Conservation (phyloP, 1,140 invertebrate genomes). For the Drosophila simulans region DNA sequence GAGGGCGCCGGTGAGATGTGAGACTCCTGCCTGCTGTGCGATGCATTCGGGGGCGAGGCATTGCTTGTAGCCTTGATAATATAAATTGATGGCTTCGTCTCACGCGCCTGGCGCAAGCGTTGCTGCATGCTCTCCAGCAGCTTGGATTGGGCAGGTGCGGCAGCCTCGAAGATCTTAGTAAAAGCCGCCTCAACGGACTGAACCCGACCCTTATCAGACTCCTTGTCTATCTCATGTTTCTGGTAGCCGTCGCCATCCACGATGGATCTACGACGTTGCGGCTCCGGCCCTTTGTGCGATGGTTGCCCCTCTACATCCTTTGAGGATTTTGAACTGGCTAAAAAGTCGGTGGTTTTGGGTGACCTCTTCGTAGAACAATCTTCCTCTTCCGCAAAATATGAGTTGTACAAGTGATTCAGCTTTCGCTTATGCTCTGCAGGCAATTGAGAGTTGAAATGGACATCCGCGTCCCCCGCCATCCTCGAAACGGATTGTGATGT, state of each 20-base stretch:
- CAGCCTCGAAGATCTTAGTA: slow-evolving; percentile 57
- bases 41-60: neutral
- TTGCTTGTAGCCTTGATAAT: slow-evolving; percentile 68
- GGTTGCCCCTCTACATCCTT: neutral
- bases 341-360: neutral
- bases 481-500: neutral
- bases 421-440: slow-evolving; percentile 7
- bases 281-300: neutral
- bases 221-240: neutral
- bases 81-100: slow-evolving; percentile 73
- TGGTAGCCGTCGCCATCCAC: neutral
- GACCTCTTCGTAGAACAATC: neutral
- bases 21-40: neutral
- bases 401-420: neutral
- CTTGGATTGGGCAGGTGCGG: slow-evolving; percentile 47
- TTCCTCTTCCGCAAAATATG: slow-evolving; percentile 18
- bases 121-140: slow-evolving; percentile 62
- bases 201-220: neutral
- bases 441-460: no score
- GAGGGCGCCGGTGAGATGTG: neutral
- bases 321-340: neutral
- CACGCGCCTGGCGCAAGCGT: slow-evolving; percentile 67
- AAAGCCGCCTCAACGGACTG: slow-evolving; percentile 52
- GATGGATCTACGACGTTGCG: neutral
- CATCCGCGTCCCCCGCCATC: neutral